A percentile compares a stretch with the other conserved stretches of the same genome.
Evolutionary conservation across 2,113 vertebrate genomes (phyloP).

Genomic region (Mus pahari): DNA sequence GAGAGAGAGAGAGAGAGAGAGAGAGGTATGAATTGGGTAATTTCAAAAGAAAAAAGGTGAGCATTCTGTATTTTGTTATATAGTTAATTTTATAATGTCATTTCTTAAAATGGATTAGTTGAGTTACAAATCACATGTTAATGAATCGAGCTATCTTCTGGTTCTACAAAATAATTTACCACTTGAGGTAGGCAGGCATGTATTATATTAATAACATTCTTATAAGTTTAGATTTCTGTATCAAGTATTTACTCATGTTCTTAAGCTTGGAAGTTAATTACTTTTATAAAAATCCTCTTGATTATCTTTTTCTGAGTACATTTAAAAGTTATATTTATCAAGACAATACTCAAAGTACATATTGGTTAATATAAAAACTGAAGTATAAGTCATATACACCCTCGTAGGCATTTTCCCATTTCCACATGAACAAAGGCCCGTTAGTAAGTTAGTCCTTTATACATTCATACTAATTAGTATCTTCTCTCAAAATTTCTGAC

Average conservation of each 20-base stretch:
- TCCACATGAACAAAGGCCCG: neutral
- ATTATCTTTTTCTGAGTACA: neutral
- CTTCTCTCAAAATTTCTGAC: slow-evolving; percentile 10
- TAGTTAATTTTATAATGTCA: neutral
- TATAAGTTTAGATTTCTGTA: neutral
- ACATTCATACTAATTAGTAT: neutral
- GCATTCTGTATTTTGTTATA: neutral
- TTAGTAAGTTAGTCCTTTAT: neutral
- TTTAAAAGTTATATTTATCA: neutral
- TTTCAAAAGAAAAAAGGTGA: neutral
- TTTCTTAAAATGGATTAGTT: neutral
- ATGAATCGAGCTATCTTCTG: neutral
- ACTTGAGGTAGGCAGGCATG: neutral
- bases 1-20: too few relatives aligned
- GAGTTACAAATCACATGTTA: neutral
- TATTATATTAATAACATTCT: neutral
- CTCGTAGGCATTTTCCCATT: neutral
- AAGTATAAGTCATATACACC: accelerated
- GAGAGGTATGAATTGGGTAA: neutral
- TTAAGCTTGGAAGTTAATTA: slow-evolving; percentile 14
- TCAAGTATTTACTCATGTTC: neutral
- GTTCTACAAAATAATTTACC: neutral
- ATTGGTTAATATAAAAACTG: neutral
- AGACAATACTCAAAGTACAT: neutral
- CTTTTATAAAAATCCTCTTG: neutral